Conservation (phyloP, 2,113 vertebrate genomes). For the Dolichotis patagonum region DNA sequence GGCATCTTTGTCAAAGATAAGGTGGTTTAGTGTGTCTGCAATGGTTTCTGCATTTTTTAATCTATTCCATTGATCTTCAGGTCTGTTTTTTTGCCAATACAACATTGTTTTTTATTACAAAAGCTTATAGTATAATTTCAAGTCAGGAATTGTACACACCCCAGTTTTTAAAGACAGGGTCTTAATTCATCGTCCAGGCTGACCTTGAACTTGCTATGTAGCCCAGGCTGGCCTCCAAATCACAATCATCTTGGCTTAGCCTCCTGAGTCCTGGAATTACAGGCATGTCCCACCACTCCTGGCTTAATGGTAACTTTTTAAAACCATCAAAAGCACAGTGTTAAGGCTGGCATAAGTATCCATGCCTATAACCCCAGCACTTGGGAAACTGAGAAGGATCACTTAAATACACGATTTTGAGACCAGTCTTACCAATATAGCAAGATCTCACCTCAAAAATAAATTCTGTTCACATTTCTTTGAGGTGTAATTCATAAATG, state of each 20-base stretch:
- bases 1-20: too few species aligned
- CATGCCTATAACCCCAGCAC: neutral
- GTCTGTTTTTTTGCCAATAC: too few species aligned
- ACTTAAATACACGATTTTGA: neutral
- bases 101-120: too few species aligned
- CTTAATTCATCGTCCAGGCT: neutral
- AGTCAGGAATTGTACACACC: neutral
- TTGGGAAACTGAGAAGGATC: neutral
- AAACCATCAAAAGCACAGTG: neutral
- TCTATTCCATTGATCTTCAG: too few species aligned
- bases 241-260: neutral
- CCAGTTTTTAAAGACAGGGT: neutral
- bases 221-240: neutral
- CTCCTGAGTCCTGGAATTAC: neutral
- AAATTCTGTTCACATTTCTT: neutral
- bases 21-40: too few species aligned
- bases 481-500: constrained; percentile 5
- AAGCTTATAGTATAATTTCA: too few species aligned
- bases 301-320: neutral
- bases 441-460: neutral
- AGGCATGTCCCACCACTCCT: neutral
- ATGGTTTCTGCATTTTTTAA: too few species aligned
- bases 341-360: neutral
- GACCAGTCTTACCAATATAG: neutral
- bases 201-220: neutral